phyloP scores from a whole-genome alignment of 2,888 invertebrate species.

The Nemotelus pantherinus region DNA sequence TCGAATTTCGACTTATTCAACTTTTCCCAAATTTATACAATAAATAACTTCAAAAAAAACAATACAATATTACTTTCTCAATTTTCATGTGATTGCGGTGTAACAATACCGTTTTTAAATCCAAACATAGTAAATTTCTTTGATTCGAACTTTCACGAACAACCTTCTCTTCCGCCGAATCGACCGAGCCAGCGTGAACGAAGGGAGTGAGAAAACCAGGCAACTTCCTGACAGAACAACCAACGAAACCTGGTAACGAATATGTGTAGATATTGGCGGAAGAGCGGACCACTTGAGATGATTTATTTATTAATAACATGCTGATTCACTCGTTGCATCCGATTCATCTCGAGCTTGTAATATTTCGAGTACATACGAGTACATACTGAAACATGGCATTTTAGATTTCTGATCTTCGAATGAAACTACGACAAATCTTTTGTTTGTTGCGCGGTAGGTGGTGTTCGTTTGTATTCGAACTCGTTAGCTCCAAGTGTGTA shows the following conservation, averaged over 20 bases:
- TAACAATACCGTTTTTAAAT: not conserved
- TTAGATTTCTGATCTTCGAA: slow-evolving; percentile 3
- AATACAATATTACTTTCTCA: slow-evolving; percentile 1
- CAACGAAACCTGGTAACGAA: slow-evolving; percentile 11
- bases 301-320: slow-evolving; percentile 24
- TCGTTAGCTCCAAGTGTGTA: slow-evolving; percentile 1
- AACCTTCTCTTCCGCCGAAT: slow-evolving; percentile 20
- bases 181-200: not conserved
- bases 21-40: not conserved
- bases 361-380: not conserved
- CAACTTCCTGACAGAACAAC: slow-evolving; percentile 25
- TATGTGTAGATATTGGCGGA: slow-evolving; percentile 27
- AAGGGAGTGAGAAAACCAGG: not conserved
- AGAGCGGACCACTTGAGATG: slow-evolving; percentile 16
- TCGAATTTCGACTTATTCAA: not conserved
- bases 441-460: not conserved
- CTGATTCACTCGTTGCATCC: slow-evolving; percentile 31
- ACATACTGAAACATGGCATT: not conserved
- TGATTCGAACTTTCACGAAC: slow-evolving; percentile 5
- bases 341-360: not conserved
- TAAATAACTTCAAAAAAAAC: not conserved
- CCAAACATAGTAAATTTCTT: not conserved
- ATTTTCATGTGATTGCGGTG: not conserved
- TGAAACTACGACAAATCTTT: slow-evolving; percentile 13
- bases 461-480: not conserved